These are phyloP conservation scores for Galerucella calmariensis DNA, from an alignment of 2,888 invertebrate genomes.

Conservation along the genomic window DNA sequence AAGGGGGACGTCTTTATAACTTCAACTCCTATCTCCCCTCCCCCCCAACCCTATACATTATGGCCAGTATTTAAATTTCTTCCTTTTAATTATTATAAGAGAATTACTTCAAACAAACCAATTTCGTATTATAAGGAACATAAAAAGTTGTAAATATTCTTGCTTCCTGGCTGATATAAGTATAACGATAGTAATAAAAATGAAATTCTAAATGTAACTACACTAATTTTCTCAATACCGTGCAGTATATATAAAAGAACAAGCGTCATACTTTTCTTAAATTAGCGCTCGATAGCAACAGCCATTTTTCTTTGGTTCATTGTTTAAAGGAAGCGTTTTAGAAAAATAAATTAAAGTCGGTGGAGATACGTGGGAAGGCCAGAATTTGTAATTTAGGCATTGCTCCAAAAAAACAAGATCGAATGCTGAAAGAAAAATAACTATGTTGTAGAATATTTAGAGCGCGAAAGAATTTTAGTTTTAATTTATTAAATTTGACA, in stretches of 20 bases:
- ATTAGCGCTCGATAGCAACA: conserved; percentile 1
- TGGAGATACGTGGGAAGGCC: conserved; percentile 47
- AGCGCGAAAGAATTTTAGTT: not conserved
- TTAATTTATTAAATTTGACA: not conserved
- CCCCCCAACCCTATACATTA: too few species aligned
- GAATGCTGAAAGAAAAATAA: conserved; percentile 1
- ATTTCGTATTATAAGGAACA: not conserved
- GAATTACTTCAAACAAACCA: too few species aligned
- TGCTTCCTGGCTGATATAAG: not conserved
- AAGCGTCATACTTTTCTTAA: not conserved
- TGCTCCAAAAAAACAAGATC: conserved; percentile 46
- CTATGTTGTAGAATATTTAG: not conserved
- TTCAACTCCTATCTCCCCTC: too few species aligned
- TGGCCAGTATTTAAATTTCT: too few species aligned
- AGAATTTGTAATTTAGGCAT: conserved; percentile 49
- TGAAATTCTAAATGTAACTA: not conserved
- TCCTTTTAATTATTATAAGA: too few species aligned
- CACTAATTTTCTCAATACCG: not conserved
- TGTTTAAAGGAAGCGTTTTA: conserved; percentile 38
- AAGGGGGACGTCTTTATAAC: too few species aligned
- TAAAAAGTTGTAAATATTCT: not conserved
- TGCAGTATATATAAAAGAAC: not conserved
- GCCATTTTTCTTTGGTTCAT: conserved; percentile 14
- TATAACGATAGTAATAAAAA: not conserved
- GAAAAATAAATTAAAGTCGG: conserved; percentile 49